Evolutionary conservation across 2,113 vertebrate genomes (phyloP).

Genomic region (Chrysemys picta): DNA sequence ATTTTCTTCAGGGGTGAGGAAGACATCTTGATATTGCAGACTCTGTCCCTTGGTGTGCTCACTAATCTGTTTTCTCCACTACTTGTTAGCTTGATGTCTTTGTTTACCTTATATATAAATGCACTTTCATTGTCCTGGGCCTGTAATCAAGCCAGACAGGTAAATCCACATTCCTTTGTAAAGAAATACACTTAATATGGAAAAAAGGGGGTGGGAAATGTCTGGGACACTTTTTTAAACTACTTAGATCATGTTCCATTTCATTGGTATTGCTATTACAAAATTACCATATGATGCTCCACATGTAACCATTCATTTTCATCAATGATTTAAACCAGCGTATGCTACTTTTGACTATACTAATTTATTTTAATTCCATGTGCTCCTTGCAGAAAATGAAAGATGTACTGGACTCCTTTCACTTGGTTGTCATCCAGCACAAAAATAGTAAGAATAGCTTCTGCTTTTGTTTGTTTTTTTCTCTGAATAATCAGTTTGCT

Average conservation of each 20-base stretch:
- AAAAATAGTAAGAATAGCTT: neutral
- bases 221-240: neutral
- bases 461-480: neutral
- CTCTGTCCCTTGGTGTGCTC: neutral
- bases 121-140: neutral
- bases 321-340: neutral
- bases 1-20: neutral
- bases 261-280: neutral
- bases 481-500: neutral
- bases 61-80: too few relatives aligned
- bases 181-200: neutral
- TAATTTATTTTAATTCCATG: neutral
- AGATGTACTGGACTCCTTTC: neutral
- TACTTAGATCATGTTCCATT: neutral
- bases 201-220: neutral
- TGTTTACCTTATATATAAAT: neutral
- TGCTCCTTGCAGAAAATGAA: neutral
- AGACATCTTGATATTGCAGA: neutral
- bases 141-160: neutral
- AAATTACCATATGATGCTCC: neutral
- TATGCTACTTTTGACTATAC: neutral
- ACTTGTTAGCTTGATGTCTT: neutral
- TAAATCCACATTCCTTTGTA: neutral
- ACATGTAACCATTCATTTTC: neutral
- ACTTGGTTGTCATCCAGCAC: neutral